A percentile compares a stretch with the other conserved stretches of the same genome.
Conservation (phyloP, 2,888 invertebrate genomes). For the Pimpla rufipes region DNA sequence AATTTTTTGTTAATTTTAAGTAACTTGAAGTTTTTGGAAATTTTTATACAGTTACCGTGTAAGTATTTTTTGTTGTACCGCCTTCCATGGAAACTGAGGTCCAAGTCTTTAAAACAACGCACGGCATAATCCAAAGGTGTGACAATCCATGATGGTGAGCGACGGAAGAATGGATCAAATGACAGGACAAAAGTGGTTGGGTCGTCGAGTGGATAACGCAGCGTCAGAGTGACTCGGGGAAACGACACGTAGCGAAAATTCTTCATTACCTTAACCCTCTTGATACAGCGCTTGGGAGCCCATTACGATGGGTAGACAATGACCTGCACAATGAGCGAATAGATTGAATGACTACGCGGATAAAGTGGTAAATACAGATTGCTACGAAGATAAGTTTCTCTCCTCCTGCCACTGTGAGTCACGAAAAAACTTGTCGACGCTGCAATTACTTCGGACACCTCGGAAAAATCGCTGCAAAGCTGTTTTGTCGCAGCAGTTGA, state of each 20-base stretch:
- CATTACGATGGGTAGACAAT: slow-evolving; percentile 9
- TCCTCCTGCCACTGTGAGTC: neutral
- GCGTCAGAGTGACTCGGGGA: slow-evolving; percentile 5
- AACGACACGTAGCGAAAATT: slow-evolving; percentile 1
- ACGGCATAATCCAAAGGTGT: neutral
- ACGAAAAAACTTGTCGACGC: neutral
- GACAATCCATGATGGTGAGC: neutral
- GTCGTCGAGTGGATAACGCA: neutral
- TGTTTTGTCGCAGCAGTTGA: too few species aligned
- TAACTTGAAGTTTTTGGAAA: too few species aligned
- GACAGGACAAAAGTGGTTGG: slow-evolving; percentile 1
- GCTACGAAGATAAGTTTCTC: neutral
- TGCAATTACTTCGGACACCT: neutral
- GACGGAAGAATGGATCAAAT: neutral
- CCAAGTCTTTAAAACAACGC: neutral
- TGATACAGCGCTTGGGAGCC: neutral
- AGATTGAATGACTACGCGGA: neutral
- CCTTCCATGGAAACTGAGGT: neutral
- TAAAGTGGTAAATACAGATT: neutral
- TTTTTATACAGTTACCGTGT: too few species aligned
- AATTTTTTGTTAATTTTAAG: too few species aligned
- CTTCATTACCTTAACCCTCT: slow-evolving; percentile 22
- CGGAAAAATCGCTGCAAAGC: neutral
- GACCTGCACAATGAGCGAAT: slow-evolving; percentile 1
- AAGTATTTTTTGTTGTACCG: too few species aligned